Base-by-base conservation (phyloP, 2,888 invertebrate species). In the Nomada ferruginata region DNA sequence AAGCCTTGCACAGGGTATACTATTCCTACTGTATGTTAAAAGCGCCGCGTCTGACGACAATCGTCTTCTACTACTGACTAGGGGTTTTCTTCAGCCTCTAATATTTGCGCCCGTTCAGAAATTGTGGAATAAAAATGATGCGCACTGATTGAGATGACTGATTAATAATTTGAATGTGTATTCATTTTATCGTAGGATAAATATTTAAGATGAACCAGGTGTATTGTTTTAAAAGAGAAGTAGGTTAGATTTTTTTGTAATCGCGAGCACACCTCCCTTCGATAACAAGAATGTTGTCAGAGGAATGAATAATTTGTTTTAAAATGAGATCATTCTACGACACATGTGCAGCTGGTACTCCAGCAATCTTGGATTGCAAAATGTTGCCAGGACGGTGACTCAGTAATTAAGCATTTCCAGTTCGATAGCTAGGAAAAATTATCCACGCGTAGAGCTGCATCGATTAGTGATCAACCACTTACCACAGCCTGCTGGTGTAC, bases 321-420 rank as follows among this genome's bases (percentile, higher is more conserved):
- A 13, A 29, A 60, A 36, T 50, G 50, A 29, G n/a, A 52, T 44
- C 50, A 44, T 60, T 60, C 15, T 2, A 26, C n/a, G 26, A 13
- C 23, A 13, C 36, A 15, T 23, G 42, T 61, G 59, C 26, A 50
- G 23, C 20, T 26, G 71, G 15, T 29, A 59, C 52, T 65, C 23
- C 42, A 44, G 23, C 57, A 60, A 26, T 42, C 11, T 63, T 18
- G 18, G 18, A 42, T 63, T 42, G 78, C 64, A 60, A 60, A 70
- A 74, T 53, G 57, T 52, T 65, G 18, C 9, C 65, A 61, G 1
- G n/a, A 20, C 10, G 42, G 70, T 82, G 79, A 82, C 63, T 82
- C 75, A 79, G 66, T 70, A 75, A 75, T 71, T 79, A 79, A 79
- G 18, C 60, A 70, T 79, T 81, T 66, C 61, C 50, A 59, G n/a